Base-by-base conservation (phyloP, 2,797 vertebrate species). In the Onychomys torridus region DNA sequence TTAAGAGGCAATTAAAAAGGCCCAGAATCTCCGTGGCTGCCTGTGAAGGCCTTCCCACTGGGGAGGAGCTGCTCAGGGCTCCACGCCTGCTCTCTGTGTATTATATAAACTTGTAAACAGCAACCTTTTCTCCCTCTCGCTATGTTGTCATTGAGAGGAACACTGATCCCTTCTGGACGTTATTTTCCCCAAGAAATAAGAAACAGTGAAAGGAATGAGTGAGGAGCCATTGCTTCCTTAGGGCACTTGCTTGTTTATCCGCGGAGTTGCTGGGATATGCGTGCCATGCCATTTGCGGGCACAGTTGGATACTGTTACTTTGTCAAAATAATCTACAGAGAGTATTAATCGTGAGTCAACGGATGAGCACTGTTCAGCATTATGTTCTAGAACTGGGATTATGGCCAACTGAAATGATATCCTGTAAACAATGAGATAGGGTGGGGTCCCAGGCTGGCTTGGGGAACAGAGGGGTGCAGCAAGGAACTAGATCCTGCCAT, bases 1-100 rank as follows among this genome's bases (percentile, higher is more conserved):
- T 97, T 93, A 97, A 98, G 98, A 98, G 95, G 96, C 97, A 98
- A 98, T 98, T 96, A 97, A 98, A 98, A 92, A 91, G 97, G 96
- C 91, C 67, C 91, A 85, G 96, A 89, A 76, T 46, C 55, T 84
- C 40, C 12, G 77, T 91, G 82, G 78, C 91, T 95, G 63, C 65
- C 21, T 77, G 52, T 83, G 90, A 97, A n/a, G 91, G 90, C 94
- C 81, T 97, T 97, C 97, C 97, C 85, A 67, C 84, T 19, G 91
- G 88, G 95, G 96, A 91, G 77, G 57, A 87, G 76, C 43, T 40
- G 96, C 73, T 91, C 73, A 12, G 57, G 52, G 91, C 93, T 97
- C 97, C 81, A 88, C 40, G 92, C 92, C n/a, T 52, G 37, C 21
- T 98, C 61, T 85, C 86, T 93, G 43, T 55, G 82, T 96, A 81